Conservation (phyloP, 2,113 vertebrate genomes). For the Leucopternis melanops region DNA sequence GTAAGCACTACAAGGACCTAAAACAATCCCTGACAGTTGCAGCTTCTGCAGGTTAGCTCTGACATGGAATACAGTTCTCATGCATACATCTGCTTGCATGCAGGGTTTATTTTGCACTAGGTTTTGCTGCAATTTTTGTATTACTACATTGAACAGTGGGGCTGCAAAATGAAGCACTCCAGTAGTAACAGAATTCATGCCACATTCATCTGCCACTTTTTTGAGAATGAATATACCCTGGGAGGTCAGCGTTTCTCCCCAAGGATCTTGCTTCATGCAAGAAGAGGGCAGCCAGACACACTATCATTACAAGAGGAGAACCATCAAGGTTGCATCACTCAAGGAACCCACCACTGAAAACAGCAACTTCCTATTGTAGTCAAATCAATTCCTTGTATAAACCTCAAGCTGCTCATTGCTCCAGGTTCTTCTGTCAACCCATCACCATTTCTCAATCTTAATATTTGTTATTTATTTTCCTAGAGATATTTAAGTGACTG, state of each 20-base stretch:
- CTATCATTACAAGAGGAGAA: neutral
- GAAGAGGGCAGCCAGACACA: neutral
- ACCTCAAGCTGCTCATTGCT: neutral
- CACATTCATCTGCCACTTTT: neutral
- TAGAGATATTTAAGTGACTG: conserved; percentile 52
- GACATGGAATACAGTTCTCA: neutral
- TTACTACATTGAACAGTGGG: accelerated
- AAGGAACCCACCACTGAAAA: neutral
- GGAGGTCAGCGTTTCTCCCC: neutral
- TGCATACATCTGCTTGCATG: neutral
- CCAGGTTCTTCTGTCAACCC: neutral
- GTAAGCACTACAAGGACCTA: neutral
- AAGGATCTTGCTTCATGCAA: neutral
- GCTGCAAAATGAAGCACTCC: neutral
- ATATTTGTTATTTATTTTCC: conserved; percentile 31
- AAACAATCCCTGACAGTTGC: too few species aligned
- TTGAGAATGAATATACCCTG: neutral
- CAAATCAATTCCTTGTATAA: neutral
- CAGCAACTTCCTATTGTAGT: neutral
- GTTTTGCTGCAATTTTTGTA: neutral
- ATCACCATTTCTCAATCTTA: neutral
- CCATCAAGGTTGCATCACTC: neutral
- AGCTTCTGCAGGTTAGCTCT: neutral
- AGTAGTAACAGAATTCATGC: neutral
- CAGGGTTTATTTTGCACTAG: neutral